Conservation (phyloP, 2,888 invertebrate species). For the Deilephila porcellus region DNA sequence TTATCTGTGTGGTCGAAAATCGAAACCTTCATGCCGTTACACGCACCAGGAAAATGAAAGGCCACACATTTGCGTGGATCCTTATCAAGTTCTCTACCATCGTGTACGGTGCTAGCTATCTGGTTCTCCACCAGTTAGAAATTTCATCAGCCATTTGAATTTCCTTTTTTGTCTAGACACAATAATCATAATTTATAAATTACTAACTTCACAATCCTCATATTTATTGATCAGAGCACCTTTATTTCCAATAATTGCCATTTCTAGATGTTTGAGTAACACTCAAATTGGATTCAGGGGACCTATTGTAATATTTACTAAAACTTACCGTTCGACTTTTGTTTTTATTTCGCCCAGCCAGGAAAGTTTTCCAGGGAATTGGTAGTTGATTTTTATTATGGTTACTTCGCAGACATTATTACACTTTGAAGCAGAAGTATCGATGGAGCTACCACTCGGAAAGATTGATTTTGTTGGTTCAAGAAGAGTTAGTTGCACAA, state of each 20-base stretch:
- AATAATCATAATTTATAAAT: no score
- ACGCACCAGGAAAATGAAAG: no score
- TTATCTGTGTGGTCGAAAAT: no score
- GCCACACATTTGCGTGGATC: no score
- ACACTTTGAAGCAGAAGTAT: background rate
- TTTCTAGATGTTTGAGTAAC: background rate
- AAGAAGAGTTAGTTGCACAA: background rate
- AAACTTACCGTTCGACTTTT: background rate
- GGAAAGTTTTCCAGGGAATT: background rate
- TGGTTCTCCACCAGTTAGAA: no score
- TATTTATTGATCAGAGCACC: background rate
- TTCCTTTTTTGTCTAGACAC: no score
- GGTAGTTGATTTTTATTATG: slow-evolving; percentile 1
- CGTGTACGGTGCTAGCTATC: no score
- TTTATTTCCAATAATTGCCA: background rate
- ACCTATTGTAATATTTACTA: background rate
- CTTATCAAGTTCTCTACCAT: no score
- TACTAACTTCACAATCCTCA: background rate
- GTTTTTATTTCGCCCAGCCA: background rate
- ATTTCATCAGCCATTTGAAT: no score
- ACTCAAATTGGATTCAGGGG: background rate
- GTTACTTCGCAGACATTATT: background rate
- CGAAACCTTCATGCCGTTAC: no score
- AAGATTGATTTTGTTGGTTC: slow-evolving; percentile 1
- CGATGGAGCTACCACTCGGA: background rate